Evolutionary conservation across 2,888 invertebrate genomes (phyloP).

Genomic region (Sclerodermus sp.): DNA sequence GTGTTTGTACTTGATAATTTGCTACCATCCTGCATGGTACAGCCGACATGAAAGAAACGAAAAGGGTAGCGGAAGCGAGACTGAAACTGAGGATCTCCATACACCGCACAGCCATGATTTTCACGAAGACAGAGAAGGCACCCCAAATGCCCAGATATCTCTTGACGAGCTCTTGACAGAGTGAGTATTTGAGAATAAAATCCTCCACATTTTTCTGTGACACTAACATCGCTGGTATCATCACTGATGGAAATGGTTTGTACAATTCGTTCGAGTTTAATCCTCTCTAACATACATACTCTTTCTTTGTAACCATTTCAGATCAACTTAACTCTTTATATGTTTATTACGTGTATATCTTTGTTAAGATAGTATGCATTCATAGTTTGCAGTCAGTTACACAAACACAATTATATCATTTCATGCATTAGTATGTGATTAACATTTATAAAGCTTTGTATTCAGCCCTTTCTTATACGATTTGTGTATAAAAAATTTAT

Average conservation of each 20-base stretch:
- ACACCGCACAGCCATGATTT: conserved; percentile 51
- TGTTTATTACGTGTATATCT: too few species aligned
- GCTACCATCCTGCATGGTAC: conserved; percentile 42
- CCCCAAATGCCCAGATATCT: conserved; percentile 53
- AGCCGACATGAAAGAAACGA: conserved; percentile 58
- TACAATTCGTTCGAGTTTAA: conserved; percentile 12
- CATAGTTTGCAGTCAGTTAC: too few species aligned
- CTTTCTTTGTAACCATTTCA: too few species aligned
- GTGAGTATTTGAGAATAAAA: conserved; percentile 52
- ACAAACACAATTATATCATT: too few species aligned
- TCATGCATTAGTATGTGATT: too few species aligned
- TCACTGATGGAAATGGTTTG: conserved; percentile 31
- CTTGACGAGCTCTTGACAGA: conserved; percentile 57
- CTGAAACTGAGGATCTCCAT: conserved; percentile 71
- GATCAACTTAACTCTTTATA: too few species aligned
- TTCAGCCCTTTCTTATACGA: background rate
- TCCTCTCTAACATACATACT: too few species aligned
- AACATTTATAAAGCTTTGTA: too few species aligned
- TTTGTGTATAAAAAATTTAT: background rate
- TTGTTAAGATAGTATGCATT: too few species aligned
- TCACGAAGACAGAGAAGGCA: conserved; percentile 48
- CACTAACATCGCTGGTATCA: conserved; percentile 16
- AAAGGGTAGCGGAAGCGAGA: conserved; percentile 71
- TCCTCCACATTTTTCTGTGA: conserved; percentile 13
- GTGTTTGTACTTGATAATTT: conserved; percentile 48